These are phyloP conservation scores for Ormyrus thymus DNA, from an alignment of 2,888 invertebrate species.

Conservation along the genomic window DNA sequence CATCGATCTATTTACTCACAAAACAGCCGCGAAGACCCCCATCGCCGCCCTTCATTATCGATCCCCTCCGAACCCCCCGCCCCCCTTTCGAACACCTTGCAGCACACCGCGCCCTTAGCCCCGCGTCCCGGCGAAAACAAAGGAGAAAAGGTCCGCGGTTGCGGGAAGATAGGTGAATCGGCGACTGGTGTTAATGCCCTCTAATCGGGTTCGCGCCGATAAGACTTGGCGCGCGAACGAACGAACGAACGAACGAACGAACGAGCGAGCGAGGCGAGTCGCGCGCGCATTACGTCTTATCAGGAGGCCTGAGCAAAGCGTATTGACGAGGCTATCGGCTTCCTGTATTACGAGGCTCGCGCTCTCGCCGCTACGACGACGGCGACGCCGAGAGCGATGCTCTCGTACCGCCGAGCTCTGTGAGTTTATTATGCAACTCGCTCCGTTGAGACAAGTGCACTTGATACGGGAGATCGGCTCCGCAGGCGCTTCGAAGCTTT, in stretches of 20 bases:
- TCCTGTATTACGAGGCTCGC: conserved; percentile 50
- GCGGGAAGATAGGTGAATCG: conserved; percentile 41
- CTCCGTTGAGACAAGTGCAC: not conserved
- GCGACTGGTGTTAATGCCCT: conserved; percentile 55
- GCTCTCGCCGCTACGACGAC: conserved; percentile 2
- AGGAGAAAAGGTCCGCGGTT: too few relatives aligned
- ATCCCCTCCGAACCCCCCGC: too few relatives aligned
- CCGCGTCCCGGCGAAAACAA: too few relatives aligned
- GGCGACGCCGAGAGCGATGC: not conserved
- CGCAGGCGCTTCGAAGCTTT: not conserved
- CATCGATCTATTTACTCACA: too few relatives aligned
- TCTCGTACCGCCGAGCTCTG: not conserved
- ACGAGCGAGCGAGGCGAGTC: conserved; percentile 12
- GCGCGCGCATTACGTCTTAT: conserved; percentile 40
- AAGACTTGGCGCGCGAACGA: conserved; percentile 18
- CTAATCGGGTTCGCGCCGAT: conserved; percentile 55
- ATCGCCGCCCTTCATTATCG: too few relatives aligned
- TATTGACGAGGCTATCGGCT: conserved; percentile 54
- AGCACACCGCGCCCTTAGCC: too few relatives aligned
- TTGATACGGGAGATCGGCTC: not conserved
- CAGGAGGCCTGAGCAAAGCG: conserved; percentile 5
- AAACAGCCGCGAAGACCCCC: too few relatives aligned
- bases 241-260: not conserved
- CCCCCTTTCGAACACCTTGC: too few relatives aligned
- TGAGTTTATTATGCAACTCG: conserved; percentile 42